Evolutionary conservation across 1,140 invertebrate genomes (phyloP), one percentile per base, ranked within the genome.

Genomic region (Trachymyrmex cornetzi): DNA sequence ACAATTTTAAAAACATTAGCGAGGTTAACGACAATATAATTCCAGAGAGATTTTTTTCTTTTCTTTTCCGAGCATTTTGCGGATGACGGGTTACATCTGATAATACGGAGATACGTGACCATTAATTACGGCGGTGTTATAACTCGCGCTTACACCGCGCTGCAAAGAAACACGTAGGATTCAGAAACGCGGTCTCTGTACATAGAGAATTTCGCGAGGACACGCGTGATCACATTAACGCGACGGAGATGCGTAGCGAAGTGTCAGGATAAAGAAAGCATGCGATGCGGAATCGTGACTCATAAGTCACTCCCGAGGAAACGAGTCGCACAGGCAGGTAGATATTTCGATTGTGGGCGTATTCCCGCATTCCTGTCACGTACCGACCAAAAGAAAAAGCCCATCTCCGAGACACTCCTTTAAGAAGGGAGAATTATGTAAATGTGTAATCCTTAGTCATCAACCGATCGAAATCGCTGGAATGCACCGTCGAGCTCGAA

Each of bases 341-440:
- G 63, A 87, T 67, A 90, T 89, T 88, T 90, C 61, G 67, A 7
- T 27, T 19, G 86, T 88, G 57, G 80, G 89, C 86, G 88, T 74
- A 81, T 67, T 90, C 85, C 61, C 71, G 80, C 87, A 90, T 90
- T 89, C 85, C 74, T 79, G 59, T 77, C 85, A 75, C 72, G 72
- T 90, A 57, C 27, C 55, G 50, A 38, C 48, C 34, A 61, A 63
- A 74, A 22, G n/a, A 63, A 77, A 75, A 16, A 27, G 34, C 14
- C 5, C n/a, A 6, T 67, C 38, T 30, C n/a, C 7, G 16, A 14
- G 34, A 34, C 38, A 9, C 80, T 44, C 55, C 55, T 22, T 16
- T 22, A 19, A 48, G n/a, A 59, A 9, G n/a, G 44, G 9, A 34
- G 30, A 59, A 63, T 84, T n/a, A 69, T 81, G 57, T 59, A 77